phyloP scores from a whole-genome alignment of 2,888 invertebrate genomes.

The Omphaloscelis lunosa region DNA sequence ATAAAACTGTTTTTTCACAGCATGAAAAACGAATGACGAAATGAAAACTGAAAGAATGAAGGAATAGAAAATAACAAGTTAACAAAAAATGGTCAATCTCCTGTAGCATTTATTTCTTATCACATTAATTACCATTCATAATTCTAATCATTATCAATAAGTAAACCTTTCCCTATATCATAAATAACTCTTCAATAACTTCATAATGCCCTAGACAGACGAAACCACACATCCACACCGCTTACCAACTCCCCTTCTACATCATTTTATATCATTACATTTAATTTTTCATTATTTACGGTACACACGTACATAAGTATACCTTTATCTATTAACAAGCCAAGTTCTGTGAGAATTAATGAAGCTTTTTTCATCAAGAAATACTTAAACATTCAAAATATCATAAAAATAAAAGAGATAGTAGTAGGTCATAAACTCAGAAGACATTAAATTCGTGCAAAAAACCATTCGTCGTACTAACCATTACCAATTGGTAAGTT shows the following conservation, averaged over 20 bases:
- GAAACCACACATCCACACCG: conserved; percentile 33
- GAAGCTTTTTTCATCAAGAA: neutral
- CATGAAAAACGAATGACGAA: neutral
- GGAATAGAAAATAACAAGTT: neutral
- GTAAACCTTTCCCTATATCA: neutral
- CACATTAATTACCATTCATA: neutral
- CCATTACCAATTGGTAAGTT: neutral
- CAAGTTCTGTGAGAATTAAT: neutral
- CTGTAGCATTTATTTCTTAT: neutral
- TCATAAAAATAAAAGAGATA: no score
- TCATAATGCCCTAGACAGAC: conserved; percentile 6
- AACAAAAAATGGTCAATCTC: neutral
- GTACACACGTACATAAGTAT: neutral
- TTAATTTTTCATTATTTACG: neutral
- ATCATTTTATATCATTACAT: neutral
- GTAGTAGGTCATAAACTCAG: neutral
- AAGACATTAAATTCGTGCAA: neutral
- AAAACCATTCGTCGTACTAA: neutral
- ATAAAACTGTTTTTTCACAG: no score
- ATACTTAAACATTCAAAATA: neutral
- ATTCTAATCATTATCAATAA: neutral
- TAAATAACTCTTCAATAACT: neutral
- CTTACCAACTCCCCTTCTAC: conserved; percentile 7
- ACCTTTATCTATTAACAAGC: no score
- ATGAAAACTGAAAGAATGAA: neutral